phyloP scores from a whole-genome alignment of 2,113 vertebrate species.

The Micromys minutus region DNA sequence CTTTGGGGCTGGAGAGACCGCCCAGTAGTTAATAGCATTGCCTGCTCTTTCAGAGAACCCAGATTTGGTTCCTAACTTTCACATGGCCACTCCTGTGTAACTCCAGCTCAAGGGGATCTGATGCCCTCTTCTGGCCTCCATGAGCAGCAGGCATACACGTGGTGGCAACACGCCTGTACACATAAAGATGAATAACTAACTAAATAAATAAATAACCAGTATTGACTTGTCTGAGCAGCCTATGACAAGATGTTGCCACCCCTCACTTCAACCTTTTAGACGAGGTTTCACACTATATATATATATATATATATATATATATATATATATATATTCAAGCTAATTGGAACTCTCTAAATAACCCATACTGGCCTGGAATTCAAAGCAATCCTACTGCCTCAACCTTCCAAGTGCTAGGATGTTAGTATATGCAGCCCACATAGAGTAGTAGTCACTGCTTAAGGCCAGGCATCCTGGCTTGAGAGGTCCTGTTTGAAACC shows the following conservation, averaged over 20 bases:
- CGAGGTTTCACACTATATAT: neutral
- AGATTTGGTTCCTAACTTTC: neutral
- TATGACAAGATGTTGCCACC: neutral
- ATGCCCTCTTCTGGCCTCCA: neutral
- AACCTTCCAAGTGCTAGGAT: neutral
- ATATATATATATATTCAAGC: no score
- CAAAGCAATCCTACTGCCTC: neutral
- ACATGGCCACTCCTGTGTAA: neutral
- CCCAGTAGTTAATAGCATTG: neutral
- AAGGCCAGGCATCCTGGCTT: neutral
- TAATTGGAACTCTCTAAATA: neutral
- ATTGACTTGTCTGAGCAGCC: neutral
- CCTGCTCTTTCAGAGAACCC: neutral
- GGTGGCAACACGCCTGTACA: neutral
- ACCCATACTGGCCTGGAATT: neutral
- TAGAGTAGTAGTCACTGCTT: neutral
- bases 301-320: no score
- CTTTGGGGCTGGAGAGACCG: neutral
- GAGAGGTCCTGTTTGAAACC: neutral
- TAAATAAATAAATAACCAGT: neutral
- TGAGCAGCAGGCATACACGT: neutral
- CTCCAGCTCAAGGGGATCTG: neutral
- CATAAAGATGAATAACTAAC: neutral
- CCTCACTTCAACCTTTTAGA: neutral
- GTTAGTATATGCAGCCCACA: neutral